Conservation (phyloP, 2,888 invertebrate genomes). For the Malthinus flaveolus region DNA sequence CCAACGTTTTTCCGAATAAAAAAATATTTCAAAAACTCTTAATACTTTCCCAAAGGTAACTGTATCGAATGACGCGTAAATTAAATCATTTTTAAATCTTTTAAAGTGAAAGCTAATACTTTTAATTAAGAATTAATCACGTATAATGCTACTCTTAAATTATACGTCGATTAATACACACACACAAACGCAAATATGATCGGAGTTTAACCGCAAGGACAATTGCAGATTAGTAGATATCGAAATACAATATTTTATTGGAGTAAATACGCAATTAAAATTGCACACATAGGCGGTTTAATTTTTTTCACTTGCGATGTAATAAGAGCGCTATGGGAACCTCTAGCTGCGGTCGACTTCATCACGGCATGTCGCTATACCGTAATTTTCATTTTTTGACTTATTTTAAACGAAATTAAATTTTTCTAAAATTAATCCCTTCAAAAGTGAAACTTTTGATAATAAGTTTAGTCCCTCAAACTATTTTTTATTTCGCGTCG, state of each 20-base stretch:
- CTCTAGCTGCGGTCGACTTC: constrained; percentile 30
- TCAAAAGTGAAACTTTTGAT: too few species aligned
- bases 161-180: too few species aligned
- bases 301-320: constrained; percentile 26
- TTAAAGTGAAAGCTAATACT: too few species aligned
- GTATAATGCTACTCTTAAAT: too few species aligned
- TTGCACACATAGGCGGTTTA: constrained; percentile 29
- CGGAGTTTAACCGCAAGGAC: constrained; percentile 26
- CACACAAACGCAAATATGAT: too few species aligned
- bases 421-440: too few species aligned
- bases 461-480: background rate
- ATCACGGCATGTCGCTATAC: constrained; percentile 24
- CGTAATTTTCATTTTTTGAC: background rate
- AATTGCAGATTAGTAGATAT: constrained; percentile 32
- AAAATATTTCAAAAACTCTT: too few species aligned
- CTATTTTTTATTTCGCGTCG: background rate
- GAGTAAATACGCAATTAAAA: constrained; percentile 35
- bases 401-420: background rate
- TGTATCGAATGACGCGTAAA: too few species aligned
- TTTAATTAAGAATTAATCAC: too few species aligned
- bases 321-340: constrained; percentile 34
- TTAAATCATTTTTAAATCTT: too few species aligned
- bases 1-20: too few species aligned
- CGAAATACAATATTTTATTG: constrained; percentile 13
- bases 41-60: too few species aligned